Percentiles rank a stretch among this genome's conserved stretches.
Conservation (phyloP, 2,113 vertebrate genomes). For the Lasiurus borealis region DNA sequence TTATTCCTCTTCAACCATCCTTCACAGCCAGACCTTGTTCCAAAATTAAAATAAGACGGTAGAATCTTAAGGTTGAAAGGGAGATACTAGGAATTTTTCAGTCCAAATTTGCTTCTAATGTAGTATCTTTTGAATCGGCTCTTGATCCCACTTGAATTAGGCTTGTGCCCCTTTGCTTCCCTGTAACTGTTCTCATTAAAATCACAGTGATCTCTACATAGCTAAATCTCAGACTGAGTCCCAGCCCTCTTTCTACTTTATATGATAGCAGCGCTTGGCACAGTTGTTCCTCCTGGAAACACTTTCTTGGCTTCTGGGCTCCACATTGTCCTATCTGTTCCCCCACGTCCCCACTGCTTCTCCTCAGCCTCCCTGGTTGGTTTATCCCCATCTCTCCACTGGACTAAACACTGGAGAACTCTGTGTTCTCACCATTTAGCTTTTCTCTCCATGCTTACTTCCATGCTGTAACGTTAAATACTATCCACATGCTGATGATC, state of each 20-base stretch:
- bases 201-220: not conserved
- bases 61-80: not conserved
- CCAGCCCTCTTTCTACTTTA: not conserved
- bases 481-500: not conserved
- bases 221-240: not conserved
- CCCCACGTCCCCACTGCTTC: rapidly evolving
- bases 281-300: not conserved
- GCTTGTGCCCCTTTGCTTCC: not conserved
- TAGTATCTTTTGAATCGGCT: not conserved
- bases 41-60: not conserved
- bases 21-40: not conserved
- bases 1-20: not conserved
- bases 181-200: not conserved
- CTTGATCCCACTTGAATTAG: not conserved
- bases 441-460: not conserved
- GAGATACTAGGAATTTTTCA: not conserved
- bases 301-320: not conserved
- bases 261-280: not conserved
- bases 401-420: too few species aligned
- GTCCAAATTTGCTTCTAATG: not conserved
- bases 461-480: not conserved
- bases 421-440: not conserved
- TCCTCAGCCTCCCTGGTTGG: not conserved
- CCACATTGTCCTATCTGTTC: not conserved
- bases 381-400: not conserved